These are phyloP conservation scores for Saguinus imperator DNA, from an alignment of 2,113 vertebrate species.

Conservation along the genomic window DNA sequence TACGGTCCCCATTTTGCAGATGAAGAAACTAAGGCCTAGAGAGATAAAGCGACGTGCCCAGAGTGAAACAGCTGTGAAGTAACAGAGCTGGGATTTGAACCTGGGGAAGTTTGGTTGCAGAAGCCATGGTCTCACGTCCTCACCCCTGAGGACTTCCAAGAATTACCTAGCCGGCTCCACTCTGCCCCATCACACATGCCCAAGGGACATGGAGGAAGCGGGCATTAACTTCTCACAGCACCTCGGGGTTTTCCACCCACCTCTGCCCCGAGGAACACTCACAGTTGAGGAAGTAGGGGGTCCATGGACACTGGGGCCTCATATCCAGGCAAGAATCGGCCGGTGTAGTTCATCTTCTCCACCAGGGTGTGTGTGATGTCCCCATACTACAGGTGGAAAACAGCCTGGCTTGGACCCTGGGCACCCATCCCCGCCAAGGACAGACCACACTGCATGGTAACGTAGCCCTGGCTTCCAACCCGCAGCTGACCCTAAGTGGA, in stretches of 20 bases:
- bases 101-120: neutral
- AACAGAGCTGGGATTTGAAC: neutral
- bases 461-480: neutral
- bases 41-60: neutral
- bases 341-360: slow-evolving; percentile 91
- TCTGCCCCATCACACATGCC: neutral
- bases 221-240: accelerated
- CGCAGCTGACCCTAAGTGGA: neutral
- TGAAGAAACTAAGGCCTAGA: neutral
- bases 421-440: neutral
- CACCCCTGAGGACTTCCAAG: too few relatives aligned
- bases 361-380: slow-evolving; percentile 97
- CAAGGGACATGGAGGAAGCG: neutral
- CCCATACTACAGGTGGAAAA: slow-evolving; percentile 86
- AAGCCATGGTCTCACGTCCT: neutral
- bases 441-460: accelerated
- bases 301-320: slow-evolving; percentile 85
- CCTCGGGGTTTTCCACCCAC: accelerated
- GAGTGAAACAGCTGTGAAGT: neutral
- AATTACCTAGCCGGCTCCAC: neutral
- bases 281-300: slow-evolving; percentile 89
- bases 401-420: neutral
- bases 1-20: neutral
- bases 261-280: slow-evolving; percentile 72
- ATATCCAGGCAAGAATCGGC: slow-evolving; percentile 93